These are phyloP conservation scores for Lepus americanus DNA, from an alignment of 2,113 vertebrate species.

Conservation along the genomic window DNA sequence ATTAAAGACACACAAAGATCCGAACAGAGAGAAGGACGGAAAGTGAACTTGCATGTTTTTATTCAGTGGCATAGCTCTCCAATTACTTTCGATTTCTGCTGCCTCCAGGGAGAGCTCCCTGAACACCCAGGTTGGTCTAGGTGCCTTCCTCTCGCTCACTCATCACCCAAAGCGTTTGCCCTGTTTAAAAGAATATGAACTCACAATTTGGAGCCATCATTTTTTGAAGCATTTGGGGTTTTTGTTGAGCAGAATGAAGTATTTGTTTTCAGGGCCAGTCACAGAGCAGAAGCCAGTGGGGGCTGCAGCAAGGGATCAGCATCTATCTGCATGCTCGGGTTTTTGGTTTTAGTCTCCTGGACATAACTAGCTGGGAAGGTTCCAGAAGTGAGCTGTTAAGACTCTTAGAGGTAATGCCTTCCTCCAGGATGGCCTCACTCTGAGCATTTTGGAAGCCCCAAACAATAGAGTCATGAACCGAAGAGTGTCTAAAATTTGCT, in stretches of 20 bases:
- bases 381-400: not conserved
- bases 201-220: not conserved
- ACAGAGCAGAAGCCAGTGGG: not conserved
- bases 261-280: not conserved
- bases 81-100: slow-evolving; percentile 3
- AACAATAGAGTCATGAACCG: not conserved
- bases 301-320: not conserved
- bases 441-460: not conserved
- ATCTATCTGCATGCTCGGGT: not conserved
- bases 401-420: not conserved
- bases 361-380: not conserved
- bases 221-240: not conserved
- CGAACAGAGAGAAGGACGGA: not conserved
- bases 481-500: slow-evolving; percentile 35
- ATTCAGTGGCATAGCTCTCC: not conserved
- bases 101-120: not conserved
- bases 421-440: not conserved
- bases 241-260: not conserved
- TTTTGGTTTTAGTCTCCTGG: not conserved
- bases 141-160: not conserved
- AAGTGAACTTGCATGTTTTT: not conserved
- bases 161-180: not conserved
- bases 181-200: slow-evolving; percentile 21
- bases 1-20: slow-evolving; percentile 22
- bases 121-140: not conserved